phyloP scores from a whole-genome alignment of 2,113 vertebrate species.

The Cebidichthys violaceus region DNA sequence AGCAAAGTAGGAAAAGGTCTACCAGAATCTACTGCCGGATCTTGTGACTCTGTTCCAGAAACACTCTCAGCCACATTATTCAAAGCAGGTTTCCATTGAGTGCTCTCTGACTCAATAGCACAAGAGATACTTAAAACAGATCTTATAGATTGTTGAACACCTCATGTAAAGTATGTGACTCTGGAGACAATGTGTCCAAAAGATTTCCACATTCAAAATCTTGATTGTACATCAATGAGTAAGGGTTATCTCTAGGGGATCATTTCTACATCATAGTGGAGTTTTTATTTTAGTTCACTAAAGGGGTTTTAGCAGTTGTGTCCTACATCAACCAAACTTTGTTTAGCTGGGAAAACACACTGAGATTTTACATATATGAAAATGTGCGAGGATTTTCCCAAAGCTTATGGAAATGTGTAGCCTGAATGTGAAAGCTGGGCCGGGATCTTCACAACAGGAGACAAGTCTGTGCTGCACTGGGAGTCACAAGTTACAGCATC shows the following conservation, averaged over 20 bases:
- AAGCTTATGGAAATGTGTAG: slow-evolving; percentile 70
- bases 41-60: slow-evolving; percentile 33
- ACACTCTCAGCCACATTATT: slow-evolving; percentile 22
- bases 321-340: background rate
- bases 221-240: background rate
- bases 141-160: background rate
- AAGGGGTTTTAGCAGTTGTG: background rate
- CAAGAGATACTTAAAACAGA: slow-evolving; percentile 36
- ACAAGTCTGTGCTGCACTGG: slow-evolving; percentile 1
- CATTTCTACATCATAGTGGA: background rate
- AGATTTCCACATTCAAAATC: background rate
- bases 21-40: background rate
- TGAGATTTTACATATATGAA: slow-evolving; percentile 69
- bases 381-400: slow-evolving; percentile 57
- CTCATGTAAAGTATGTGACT: slow-evolving; percentile 9
- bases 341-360: slow-evolving; percentile 24
- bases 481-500: slow-evolving; percentile 27
- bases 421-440: background rate
- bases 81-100: slow-evolving; percentile 45
- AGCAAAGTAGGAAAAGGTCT: background rate
- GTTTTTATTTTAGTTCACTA: background rate
- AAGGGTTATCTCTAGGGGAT: no score
- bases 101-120: slow-evolving; percentile 1
- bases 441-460: slow-evolving; percentile 5
- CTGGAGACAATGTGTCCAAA: background rate